Percentiles rank a stretch among this genome's conserved stretches.
Conservation (phyloP, 2,113 vertebrate genomes). For the Peromyscus polionotus region DNA sequence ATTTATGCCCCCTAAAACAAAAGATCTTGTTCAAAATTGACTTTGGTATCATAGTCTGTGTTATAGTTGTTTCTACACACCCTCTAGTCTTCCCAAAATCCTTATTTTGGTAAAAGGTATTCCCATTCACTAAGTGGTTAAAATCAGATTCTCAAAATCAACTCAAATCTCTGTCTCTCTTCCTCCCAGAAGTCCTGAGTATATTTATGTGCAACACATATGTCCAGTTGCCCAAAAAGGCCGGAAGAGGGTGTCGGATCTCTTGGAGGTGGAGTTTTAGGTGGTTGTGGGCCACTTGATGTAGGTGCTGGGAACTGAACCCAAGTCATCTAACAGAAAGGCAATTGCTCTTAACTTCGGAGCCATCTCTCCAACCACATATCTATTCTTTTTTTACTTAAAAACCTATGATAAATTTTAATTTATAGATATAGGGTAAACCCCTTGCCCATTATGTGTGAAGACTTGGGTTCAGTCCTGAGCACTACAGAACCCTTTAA, state of each 20-base stretch:
- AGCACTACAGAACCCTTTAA: not conserved
- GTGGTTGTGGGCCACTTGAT: not conserved
- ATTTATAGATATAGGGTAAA: not conserved
- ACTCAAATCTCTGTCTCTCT: conserved; percentile 33
- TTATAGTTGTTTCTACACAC: not conserved
- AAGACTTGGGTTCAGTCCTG: not conserved
- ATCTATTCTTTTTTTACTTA: not conserved
- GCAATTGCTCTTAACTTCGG: not conserved
- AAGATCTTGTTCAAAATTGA: conserved; percentile 28
- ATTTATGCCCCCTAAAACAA: conserved; percentile 30
- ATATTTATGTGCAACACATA: not conserved
- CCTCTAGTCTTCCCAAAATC: not conserved
- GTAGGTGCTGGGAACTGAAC: not conserved
- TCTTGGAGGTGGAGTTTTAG: not conserved
- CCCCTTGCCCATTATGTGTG: not conserved
- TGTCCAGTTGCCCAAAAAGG: not conserved
- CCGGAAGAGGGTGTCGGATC: not conserved
- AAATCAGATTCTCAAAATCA: conserved; percentile 38
- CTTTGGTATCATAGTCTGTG: not conserved
- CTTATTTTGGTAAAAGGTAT: conserved; percentile 11
- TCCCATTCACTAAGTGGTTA: not conserved
- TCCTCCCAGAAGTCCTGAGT: not conserved
- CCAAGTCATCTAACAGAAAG: not conserved
- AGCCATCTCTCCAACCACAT: not conserved
- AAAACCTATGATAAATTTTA: not conserved